These are phyloP conservation scores for Macrochelys suwanniensis DNA, from an alignment of 2,797 vertebrate species.

Conservation along the genomic window DNA sequence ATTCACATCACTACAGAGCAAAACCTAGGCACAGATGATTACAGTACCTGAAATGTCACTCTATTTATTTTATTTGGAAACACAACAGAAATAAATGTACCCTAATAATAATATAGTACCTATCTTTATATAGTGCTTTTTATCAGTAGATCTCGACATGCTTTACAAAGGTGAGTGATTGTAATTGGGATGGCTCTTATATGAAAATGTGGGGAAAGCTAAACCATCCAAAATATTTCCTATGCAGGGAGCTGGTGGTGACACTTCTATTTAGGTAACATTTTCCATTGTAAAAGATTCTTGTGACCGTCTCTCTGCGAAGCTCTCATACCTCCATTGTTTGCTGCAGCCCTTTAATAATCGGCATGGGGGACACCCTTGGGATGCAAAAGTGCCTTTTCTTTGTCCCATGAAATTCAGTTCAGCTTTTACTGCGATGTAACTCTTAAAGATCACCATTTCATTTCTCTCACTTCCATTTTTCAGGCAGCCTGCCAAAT, in stretches of 20 bases:
- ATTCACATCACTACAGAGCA: slow-evolving; percentile 3
- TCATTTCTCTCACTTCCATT: slow-evolving; percentile 46
- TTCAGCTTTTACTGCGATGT: slow-evolving; percentile 49
- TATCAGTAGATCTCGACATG: neutral
- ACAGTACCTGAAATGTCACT: neutral
- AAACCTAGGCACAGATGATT: neutral
- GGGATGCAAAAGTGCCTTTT: slow-evolving; percentile 47
- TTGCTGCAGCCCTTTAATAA: slow-evolving; percentile 67
- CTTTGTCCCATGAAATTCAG: slow-evolving; percentile 54
- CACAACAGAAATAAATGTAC: neutral
- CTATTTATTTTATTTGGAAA: neutral
- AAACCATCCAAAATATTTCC: neutral
- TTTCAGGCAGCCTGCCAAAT: slow-evolving; percentile 37
- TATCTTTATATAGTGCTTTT: neutral
- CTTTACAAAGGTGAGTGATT: neutral
- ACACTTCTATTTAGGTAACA: neutral
- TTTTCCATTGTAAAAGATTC: slow-evolving; percentile 19
- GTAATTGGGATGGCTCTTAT: neutral
- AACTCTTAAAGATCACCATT: slow-evolving; percentile 44
- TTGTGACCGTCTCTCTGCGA: slow-evolving; percentile 57
- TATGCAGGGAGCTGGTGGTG: neutral
- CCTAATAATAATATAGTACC: neutral
- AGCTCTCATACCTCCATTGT: slow-evolving; percentile 14
- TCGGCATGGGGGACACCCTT: slow-evolving; percentile 29
- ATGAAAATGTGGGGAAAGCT: slow-evolving; percentile 60